Evolutionary conservation across 2,888 invertebrate species (phyloP).

Genomic region (Pollenia labialis): DNA sequence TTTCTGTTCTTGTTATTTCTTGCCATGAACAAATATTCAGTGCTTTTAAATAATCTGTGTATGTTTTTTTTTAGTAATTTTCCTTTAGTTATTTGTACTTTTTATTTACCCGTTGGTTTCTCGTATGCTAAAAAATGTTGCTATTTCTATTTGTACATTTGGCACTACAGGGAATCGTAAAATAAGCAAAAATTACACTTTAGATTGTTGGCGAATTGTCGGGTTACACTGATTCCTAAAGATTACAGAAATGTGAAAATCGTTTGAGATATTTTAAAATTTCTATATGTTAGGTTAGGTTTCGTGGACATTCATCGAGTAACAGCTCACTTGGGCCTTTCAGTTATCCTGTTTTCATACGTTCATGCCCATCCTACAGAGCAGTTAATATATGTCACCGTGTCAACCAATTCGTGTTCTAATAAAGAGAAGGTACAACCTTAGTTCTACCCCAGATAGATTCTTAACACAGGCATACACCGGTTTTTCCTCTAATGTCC

Average conservation of each 20-base stretch:
- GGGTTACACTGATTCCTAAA: slow-evolving; percentile 56
- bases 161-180: slow-evolving; percentile 68
- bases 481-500: too few species aligned
- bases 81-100: slow-evolving; percentile 42
- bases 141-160: slow-evolving; percentile 43
- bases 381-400: too few species aligned
- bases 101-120: slow-evolving; percentile 45
- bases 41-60: slow-evolving; percentile 55
- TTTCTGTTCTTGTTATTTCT: slow-evolving; percentile 32
- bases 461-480: too few species aligned
- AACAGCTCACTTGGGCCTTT: too few species aligned
- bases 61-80: slow-evolving; percentile 25
- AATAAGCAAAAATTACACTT: slow-evolving; percentile 66
- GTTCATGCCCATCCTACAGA: too few species aligned
- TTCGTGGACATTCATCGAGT: too few species aligned
- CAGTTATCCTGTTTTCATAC: too few species aligned
- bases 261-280: neutral
- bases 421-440: too few species aligned
- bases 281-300: too few species aligned
- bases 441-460: too few species aligned
- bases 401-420: too few species aligned
- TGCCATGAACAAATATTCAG: slow-evolving; percentile 47
- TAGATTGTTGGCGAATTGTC: slow-evolving; percentile 40
- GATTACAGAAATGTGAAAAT: neutral
- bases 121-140: slow-evolving; percentile 27